Evolutionary conservation across 2,888 invertebrate species (phyloP).

Genomic region (Leptopilina drosophilae): DNA sequence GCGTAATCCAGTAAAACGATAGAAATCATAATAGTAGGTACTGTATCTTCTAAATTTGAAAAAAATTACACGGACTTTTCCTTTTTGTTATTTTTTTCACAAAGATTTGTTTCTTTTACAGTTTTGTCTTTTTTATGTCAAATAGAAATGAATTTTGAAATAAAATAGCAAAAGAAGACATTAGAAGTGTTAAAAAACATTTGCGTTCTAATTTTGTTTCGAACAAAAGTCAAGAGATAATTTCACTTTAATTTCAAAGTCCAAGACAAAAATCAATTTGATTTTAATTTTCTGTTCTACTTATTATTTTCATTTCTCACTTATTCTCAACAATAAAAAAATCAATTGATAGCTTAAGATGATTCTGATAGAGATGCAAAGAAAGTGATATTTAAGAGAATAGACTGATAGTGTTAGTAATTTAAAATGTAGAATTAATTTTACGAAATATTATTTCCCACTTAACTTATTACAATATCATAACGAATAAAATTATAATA

Average conservation of each 20-base stretch:
- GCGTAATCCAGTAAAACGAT: not conserved
- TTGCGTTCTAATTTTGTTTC: too few relatives aligned
- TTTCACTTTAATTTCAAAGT: too few relatives aligned
- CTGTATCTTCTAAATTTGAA: not conserved
- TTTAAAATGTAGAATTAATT: conserved; percentile 15
- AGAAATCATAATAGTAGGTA: not conserved
- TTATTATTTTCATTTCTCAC: not conserved
- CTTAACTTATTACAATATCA: not conserved
- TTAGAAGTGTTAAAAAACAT: too few relatives aligned
- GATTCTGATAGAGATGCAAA: conserved; percentile 7
- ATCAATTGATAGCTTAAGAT: conserved; percentile 7
- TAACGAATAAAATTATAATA: not conserved
- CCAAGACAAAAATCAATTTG: not conserved
- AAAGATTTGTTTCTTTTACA: not conserved
- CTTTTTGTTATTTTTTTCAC: not conserved
- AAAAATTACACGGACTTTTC: not conserved
- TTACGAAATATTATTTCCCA: conserved; percentile 3
- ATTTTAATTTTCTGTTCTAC: not conserved
- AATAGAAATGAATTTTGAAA: too few relatives aligned
- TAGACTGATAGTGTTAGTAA: conserved; percentile 28
- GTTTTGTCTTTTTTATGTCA: not conserved
- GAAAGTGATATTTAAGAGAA: conserved; percentile 26
- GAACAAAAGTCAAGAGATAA: too few relatives aligned
- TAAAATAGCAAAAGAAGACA: too few relatives aligned
- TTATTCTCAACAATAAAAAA: not conserved